These are phyloP conservation scores for Gallinago undulata DNA, from an alignment of 2,113 vertebrate genomes.

Conservation along the genomic window DNA sequence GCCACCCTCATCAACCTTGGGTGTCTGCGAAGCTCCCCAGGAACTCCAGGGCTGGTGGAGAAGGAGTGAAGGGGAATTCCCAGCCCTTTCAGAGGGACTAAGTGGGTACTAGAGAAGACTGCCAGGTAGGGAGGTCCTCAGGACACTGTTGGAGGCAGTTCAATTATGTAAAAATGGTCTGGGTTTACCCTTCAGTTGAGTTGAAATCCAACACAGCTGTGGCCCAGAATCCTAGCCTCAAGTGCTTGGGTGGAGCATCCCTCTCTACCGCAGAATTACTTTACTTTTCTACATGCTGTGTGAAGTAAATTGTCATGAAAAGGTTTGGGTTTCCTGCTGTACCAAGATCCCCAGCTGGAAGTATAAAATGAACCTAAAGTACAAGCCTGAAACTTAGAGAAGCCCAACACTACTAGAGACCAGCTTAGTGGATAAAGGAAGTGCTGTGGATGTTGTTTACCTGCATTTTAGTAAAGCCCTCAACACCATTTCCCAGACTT, in stretches of 20 bases:
- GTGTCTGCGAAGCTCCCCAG: background rate
- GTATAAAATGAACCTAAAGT: background rate
- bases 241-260: background rate
- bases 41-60: background rate
- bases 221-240: background rate
- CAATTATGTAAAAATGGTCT: background rate
- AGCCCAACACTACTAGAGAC: background rate
- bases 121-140: background rate
- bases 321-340: background rate
- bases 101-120: background rate
- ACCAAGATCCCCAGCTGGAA: fast-evolving
- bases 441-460: background rate
- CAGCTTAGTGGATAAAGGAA: background rate
- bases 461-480: background rate
- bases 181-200: background rate
- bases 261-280: background rate
- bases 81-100: background rate
- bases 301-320: background rate
- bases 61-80: background rate
- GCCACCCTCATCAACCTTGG: background rate
- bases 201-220: background rate
- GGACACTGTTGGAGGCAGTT: background rate
- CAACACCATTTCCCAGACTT: background rate
- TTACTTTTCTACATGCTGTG: background rate
- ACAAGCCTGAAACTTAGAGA: background rate